Evolutionary conservation across 2,113 vertebrate genomes (phyloP), one percentile per base, ranked within the genome.

Genomic region (Dromiciops gliroides): DNA sequence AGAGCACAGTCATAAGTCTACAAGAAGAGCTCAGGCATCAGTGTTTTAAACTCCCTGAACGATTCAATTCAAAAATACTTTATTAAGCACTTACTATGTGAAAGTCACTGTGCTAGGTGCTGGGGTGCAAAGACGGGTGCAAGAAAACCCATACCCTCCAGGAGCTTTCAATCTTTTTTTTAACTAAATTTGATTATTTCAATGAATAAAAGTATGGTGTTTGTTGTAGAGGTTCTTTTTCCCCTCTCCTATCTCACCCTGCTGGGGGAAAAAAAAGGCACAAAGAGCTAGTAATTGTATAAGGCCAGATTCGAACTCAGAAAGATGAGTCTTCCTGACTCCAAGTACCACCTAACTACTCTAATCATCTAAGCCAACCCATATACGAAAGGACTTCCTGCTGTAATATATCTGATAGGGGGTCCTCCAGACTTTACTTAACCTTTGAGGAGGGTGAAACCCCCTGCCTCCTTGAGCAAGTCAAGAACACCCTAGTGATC

Each of bases 1-100:
- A 91, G 48, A 91, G 31, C n/a, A 94, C 31, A 67, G 37, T 75
- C 56, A 28, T 53, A 88, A 89, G 67, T 95, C 93, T 83, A 89
- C 24, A n/a, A 31, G 24, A 91, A 3, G 26, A 90, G 5, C 51
- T 91, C 51, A 7, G n/a, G 24, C 31, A 51, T 37, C 37, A 48
- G 48, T 44, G n/a, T 95, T 89, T 93, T 92, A 11, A 75, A 22
- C 48, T 56, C 31, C 37, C 90, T 8, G 67, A 83, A n/a, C n/a
- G 9, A 44, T 44, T 44, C 67, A 83, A 44, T 23, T 83, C 23
- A 83, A 83, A 16, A 83, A 44, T 7, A 8, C n/a, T 83, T 44
- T 83, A 44, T 83, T 23, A 23, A 2, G 5, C 2, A 19, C n/a
- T 83, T 83, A 22, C n/a, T 22, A 8, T n/a, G 7, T 23, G n/a